These are phyloP conservation scores for Cynaeus angustus DNA, from an alignment of 2,888 invertebrate species.

Conservation along the genomic window DNA sequence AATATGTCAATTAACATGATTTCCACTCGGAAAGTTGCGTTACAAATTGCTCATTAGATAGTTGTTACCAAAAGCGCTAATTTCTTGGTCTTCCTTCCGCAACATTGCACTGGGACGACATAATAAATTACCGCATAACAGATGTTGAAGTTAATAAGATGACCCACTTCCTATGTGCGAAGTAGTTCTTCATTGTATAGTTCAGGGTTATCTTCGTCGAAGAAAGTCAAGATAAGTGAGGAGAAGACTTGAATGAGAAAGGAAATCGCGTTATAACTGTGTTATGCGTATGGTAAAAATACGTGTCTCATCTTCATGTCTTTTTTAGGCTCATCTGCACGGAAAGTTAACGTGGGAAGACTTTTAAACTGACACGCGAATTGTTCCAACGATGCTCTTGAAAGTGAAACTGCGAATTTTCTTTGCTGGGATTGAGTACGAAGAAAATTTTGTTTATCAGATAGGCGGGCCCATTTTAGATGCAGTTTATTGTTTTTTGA, in stretches of 20 bases:
- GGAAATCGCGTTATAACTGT: slow-evolving; percentile 46
- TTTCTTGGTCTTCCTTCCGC: slow-evolving; percentile 5
- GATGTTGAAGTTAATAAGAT: slow-evolving; percentile 42
- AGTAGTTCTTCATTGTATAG: slow-evolving; percentile 46
- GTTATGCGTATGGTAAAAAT: slow-evolving; percentile 39
- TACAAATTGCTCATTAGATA: slow-evolving; percentile 25
- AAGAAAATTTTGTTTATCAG: not conserved
- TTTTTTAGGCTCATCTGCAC: slow-evolving; percentile 33
- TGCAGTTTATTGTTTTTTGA: no score
- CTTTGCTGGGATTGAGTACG: not conserved
- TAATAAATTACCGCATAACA: slow-evolving; percentile 46
- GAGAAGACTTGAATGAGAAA: slow-evolving; percentile 44
- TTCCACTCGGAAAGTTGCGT: not conserved
- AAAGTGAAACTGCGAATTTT: slow-evolving; percentile 37
- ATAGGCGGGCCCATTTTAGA: not conserved
- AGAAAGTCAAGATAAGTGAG: slow-evolving; percentile 42
- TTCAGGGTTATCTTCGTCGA: slow-evolving; percentile 43
- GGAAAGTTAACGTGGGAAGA: slow-evolving; percentile 46
- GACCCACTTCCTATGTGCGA: slow-evolving; percentile 47
- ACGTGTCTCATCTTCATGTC: slow-evolving; percentile 26
- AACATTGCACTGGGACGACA: slow-evolving; percentile 24
- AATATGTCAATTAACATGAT: no score
- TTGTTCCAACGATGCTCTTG: slow-evolving; percentile 21
- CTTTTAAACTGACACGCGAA: slow-evolving; percentile 24
- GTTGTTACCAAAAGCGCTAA: slow-evolving; percentile 17